Percentiles rank a stretch among this genome's conserved stretches.
These are phyloP conservation scores for Drosophila virilis DNA, from an alignment of 1,140 invertebrate species.

Conservation along the genomic window DNA sequence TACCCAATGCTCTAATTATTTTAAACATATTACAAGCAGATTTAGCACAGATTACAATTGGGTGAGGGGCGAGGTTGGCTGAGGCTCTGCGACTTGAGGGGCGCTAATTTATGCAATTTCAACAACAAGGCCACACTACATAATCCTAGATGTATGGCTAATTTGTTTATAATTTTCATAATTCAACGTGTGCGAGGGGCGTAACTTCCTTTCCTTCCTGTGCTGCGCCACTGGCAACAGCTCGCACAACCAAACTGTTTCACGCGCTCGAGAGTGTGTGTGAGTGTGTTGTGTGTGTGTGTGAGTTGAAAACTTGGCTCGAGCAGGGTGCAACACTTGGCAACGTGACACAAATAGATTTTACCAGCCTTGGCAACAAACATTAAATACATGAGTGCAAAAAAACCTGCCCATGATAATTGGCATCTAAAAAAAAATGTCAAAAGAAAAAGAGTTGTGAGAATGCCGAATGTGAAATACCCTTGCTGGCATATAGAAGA, in stretches of 20 bases:
- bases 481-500: not conserved
- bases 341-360: conserved; percentile 44
- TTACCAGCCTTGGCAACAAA: conserved; percentile 14
- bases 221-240: conserved; percentile 19
- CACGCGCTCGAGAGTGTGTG: not conserved
- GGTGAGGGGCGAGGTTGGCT: conserved; percentile 29
- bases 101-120: conserved; percentile 71
- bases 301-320: conserved; percentile 42
- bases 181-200: conserved; percentile 68
- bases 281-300: conserved; percentile 31
- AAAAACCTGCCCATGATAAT: not conserved
- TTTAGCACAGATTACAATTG: conserved; percentile 72
- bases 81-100: conserved; percentile 32
- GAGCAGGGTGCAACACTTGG: conserved; percentile 53
- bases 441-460: not conserved
- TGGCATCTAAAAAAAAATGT: not conserved
- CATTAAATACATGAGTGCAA: not conserved
- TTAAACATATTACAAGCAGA: conserved; percentile 81
- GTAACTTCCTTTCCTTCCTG: conserved; percentile 58
- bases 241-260: conserved; percentile 19
- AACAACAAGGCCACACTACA: conserved; percentile 69
- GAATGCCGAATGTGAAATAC: not conserved
- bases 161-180: conserved; percentile 83
- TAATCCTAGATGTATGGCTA: conserved; percentile 67
- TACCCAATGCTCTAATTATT: conserved; percentile 74